Base-by-base conservation (phyloP, 1,140 invertebrate species). In the Achatina immaculata region DNA sequence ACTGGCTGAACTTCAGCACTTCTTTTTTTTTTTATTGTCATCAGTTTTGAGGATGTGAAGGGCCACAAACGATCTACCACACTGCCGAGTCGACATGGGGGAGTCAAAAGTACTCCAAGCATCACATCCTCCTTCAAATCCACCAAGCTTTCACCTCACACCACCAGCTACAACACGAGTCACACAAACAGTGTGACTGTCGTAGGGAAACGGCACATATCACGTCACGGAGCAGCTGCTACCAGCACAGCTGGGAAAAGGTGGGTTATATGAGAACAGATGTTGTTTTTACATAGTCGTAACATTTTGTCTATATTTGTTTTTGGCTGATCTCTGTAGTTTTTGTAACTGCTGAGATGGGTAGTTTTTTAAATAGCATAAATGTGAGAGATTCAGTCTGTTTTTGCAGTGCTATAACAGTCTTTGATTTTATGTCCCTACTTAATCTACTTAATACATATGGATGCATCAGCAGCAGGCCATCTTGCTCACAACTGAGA, bases 41-140 rank as follows among this genome's bases (percentile, higher is more conserved):
- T n/a, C 84, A 89, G 88, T 69, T 79, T 78, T 82, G 87, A 88
- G 40, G 88, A 89, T 68, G 51, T 66, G 38, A 90, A 89, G 83
- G 82, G 83, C 65, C 89, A 90, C 85, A 90, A 89, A 82, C 79
- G 89, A 71, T 86, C 85, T 31, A 88, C 87, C 42, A 87, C 88
- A 62, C 88, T 88, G 79, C 85, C 88, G 21, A 78, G 86, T 72
- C 82, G 88, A 38, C 76, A 82, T 36, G 68, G 83, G 43, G 86
- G 86, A 55, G 84, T 86, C 78, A 89, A 88, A 82, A 90, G 88
- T 86, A 85, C 89, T 36, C 89, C 89, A 77, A 80, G 86, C 55
- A 84, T 86, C 69, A 86, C 85, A 72, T 90, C 89, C 71, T 87
- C 88, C 42, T 77, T 90, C 45, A 90, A 90, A 84, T 86, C 89